phyloP scores from a whole-genome alignment of 1,140 invertebrate species.

The Drosophila murphyi region DNA sequence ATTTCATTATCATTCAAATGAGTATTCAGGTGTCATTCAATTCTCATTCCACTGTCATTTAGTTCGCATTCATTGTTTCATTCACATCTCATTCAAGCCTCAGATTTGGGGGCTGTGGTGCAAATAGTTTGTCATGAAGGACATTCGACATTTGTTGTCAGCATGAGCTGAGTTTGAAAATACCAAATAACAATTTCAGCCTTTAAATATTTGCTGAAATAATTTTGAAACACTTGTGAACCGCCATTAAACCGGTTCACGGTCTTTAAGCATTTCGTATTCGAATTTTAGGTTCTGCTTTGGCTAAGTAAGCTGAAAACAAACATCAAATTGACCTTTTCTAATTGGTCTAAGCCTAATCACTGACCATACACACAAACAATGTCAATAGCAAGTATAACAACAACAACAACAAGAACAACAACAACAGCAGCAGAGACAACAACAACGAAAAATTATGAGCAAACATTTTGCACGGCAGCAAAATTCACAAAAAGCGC shows the following conservation, averaged over 20 bases:
- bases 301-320: conserved; percentile 13
- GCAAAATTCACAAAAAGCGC: conserved; percentile 45
- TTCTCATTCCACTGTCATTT: neutral
- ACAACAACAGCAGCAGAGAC: neutral
- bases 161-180: no score
- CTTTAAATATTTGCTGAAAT: neutral
- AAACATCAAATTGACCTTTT: conserved; percentile 35
- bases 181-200: neutral
- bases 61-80: neutral
- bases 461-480: conserved; percentile 26
- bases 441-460: conserved; percentile 14
- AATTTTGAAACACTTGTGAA: neutral
- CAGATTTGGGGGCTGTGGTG: no score
- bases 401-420: neutral
- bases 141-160: no score
- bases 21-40: neutral
- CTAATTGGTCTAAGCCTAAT: conserved; percentile 31
- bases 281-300: conserved; percentile 8
- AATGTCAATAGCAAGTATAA: conserved; percentile 15
- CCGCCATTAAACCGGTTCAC: neutral
- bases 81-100: neutral
- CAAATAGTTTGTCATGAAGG: no score
- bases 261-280: neutral
- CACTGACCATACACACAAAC: conserved; percentile 5
- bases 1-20: neutral